These are phyloP conservation scores for Cantharis flavilabris DNA, from an alignment of 2,888 invertebrate species.

Conservation along the genomic window DNA sequence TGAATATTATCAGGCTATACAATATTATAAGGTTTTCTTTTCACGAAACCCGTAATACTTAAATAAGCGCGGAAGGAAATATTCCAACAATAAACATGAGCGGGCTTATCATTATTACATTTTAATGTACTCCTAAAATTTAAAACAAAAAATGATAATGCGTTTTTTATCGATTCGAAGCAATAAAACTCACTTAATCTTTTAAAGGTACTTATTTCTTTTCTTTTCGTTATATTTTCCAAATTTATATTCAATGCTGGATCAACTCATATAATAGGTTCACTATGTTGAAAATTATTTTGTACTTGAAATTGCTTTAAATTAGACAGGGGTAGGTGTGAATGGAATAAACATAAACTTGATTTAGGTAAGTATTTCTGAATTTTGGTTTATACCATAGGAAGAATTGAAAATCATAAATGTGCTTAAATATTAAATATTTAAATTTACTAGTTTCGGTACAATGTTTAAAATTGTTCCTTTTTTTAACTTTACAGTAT, in stretches of 20 bases:
- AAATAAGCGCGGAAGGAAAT: not conserved
- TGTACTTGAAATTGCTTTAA: not conserved
- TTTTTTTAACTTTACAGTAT: too few relatives aligned
- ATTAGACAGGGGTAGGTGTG: not conserved
- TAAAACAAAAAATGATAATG: not conserved
- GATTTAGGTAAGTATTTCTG: not conserved
- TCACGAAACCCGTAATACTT: not conserved
- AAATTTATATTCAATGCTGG: not conserved
- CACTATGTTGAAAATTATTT: not conserved
- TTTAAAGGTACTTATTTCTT: not conserved
- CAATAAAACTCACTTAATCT: not conserved
- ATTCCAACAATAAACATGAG: not conserved
- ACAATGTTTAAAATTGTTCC: too few relatives aligned
- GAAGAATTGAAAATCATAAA: too few relatives aligned
- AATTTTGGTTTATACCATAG: not conserved
- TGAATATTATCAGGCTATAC: not conserved
- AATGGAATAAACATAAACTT: not conserved
- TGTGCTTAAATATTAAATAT: too few relatives aligned
- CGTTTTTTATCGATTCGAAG: not conserved
- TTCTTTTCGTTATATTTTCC: not conserved
- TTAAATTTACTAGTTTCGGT: too few relatives aligned
- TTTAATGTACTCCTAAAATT: not conserved
- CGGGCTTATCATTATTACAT: not conserved
- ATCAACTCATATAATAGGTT: not conserved
- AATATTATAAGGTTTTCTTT: not conserved